Percentiles rank a stretch among this genome's conserved stretches.
These are phyloP conservation scores for Stictocephala bisonia DNA, from an alignment of 2,888 invertebrate species.

Conservation along the genomic window DNA sequence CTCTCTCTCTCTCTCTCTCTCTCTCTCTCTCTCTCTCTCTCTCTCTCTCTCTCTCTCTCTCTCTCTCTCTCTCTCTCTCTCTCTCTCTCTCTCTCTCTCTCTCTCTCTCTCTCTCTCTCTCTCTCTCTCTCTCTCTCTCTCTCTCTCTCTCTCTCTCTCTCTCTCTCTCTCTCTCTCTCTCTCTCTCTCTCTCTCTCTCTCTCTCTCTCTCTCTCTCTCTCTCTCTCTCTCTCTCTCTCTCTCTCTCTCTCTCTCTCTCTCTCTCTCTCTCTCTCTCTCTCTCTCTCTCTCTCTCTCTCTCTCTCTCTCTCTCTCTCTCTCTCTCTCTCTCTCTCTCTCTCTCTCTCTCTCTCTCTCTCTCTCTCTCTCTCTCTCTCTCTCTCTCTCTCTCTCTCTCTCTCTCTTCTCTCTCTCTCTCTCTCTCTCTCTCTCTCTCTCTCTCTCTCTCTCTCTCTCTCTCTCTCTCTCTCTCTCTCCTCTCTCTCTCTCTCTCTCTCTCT, in stretches of 20 bases:
- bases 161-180: conserved; percentile 1
- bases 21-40: background rate
- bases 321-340: background rate
- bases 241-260: background rate
- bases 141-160: background rate
- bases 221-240: conserved; percentile 13
- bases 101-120: background rate
- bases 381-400: conserved; percentile 8
- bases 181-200: conserved; percentile 34
- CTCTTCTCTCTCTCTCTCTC: background rate
- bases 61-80: background rate
- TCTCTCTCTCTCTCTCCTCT: background rate
- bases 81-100: background rate
- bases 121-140: background rate
- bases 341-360: conserved; percentile 16
- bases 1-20: background rate
- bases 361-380: conserved; percentile 3
- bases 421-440: conserved; percentile 1
- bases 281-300: background rate
- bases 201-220: conserved; percentile 58
- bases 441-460: background rate
- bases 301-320: background rate
- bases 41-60: background rate
- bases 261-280: background rate
- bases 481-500: background rate